Evolutionary conservation across 2,888 invertebrate species (phyloP).

Genomic region (Tryphoninae sp.): DNA sequence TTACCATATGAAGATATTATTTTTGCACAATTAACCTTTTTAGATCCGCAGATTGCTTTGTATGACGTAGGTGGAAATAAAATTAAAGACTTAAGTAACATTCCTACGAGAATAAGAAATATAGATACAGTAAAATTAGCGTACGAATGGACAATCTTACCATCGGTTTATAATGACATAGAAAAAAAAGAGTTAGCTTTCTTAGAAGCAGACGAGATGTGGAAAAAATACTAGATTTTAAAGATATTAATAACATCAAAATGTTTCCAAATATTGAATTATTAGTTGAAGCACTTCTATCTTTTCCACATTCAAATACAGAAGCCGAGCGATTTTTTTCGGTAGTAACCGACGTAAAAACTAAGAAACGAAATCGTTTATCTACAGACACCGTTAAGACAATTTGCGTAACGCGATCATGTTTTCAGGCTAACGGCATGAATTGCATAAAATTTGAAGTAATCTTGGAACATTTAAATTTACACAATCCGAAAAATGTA

Average conservation of each 20-base stretch:
- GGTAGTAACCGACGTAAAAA: conserved; percentile 55
- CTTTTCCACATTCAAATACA: conserved; percentile 55
- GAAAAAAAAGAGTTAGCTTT: no score
- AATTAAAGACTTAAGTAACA: no score
- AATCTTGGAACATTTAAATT: no score
- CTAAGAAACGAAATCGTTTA: conserved; percentile 47
- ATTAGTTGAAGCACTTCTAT: conserved; percentile 5
- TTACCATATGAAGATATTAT: no score
- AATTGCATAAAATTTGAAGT: not conserved
- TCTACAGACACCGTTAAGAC: conserved; percentile 21
- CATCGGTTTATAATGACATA: no score
- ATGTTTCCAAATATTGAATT: conserved; percentile 16
- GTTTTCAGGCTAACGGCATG: conserved; percentile 7
- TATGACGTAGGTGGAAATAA: no score
- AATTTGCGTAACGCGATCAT: conserved; percentile 25
- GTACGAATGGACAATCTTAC: no score
- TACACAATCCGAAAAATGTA: no score
- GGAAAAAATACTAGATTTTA: conserved; percentile 15
- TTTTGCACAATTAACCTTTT: no score
- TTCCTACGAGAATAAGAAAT: no score
- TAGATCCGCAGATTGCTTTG: no score
- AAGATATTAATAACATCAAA: conserved; percentile 1
- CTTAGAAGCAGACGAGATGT: not conserved
- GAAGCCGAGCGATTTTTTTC: conserved; percentile 62
- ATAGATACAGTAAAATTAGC: no score